phyloP scores from a whole-genome alignment of 2,888 invertebrate genomes.

The Agapetus fuscipes region DNA sequence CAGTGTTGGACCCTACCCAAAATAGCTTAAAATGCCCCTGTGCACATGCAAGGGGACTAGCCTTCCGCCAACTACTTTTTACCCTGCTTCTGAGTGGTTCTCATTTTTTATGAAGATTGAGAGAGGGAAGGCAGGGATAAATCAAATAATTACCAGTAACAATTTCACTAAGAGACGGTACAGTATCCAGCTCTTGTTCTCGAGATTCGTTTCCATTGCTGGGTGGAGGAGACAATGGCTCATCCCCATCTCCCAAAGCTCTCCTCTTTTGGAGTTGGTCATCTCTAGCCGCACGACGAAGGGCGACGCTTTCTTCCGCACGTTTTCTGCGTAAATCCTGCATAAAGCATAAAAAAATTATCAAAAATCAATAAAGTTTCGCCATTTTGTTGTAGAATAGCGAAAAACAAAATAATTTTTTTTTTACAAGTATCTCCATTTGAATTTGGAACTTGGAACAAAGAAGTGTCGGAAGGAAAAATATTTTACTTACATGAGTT shows the following conservation, averaged over 20 bases:
- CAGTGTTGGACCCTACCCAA: no score
- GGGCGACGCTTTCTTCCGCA: slow-evolving; percentile 79
- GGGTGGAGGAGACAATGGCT: slow-evolving; percentile 36
- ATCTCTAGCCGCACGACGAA: slow-evolving; percentile 89
- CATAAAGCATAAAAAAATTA: slow-evolving; percentile 3
- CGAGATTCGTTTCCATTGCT: slow-evolving; percentile 37
- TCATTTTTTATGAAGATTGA: no score
- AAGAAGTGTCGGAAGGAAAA: slow-evolving; percentile 3
- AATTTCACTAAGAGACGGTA: slow-evolving; percentile 64
- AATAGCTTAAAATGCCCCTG: no score
- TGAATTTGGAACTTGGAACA: slow-evolving; percentile 10
- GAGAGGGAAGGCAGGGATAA: no score
- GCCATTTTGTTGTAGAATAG: no score
- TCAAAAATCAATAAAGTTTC: no score
- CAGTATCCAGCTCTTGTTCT: no score
- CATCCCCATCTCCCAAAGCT: slow-evolving; percentile 58
- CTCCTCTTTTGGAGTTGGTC: slow-evolving; percentile 87
- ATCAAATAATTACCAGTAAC: slow-evolving; percentile 53
- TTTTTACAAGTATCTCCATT: no score
- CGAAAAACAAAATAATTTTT: no score
- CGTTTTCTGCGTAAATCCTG: slow-evolving; percentile 85
- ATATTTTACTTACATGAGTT: slow-evolving; percentile 48
- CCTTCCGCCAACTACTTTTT: no score
- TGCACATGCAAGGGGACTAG: no score
- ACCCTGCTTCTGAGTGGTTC: no score